Evolutionary conservation across 2,797 vertebrate genomes (phyloP), one percentile per base, ranked within the genome.

Genomic region (Fistularia commersonii): DNA sequence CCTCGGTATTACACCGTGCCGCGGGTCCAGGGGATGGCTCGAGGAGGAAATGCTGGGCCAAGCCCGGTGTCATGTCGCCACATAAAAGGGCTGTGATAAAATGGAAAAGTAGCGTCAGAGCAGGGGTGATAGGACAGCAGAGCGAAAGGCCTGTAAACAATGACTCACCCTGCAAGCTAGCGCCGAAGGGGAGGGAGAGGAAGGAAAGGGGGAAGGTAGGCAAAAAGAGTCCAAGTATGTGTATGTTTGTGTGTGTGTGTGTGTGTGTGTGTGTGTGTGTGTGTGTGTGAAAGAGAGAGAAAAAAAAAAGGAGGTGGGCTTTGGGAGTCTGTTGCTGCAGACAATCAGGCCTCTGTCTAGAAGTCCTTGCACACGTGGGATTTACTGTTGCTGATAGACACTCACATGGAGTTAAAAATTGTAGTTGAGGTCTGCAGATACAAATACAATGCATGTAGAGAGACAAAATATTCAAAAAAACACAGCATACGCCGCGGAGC

Each of bases 331-430:
- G 49, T 52, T 79, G 74, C 82, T 77, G 86, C 87, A 91, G 88
- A 94, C 89, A 90, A 83, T 90, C 76, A 55, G 85, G 85, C 89
- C 90, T 93, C 91, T 94, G 92, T 95, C 92, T 92, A 92, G 85
- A 90, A 85, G 87, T 92, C 91, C 87, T 51, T 3, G 50, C 64
- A 66, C 64, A 69, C 64, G 3, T 12, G 36, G 44, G 58, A 64
- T 78, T 70, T 72, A 54, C 13, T 46, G 42, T 23, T 35, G 45
- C 55, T 65, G 46, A 57, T 57, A 61, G 55, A 74, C 48, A 51
- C 41, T 52, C 50, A 45, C 46, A 51, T n/a, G 43, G 41, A 14
- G 14, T 59, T 31, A 32, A 54, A 45, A 64, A 54, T 68, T 54
- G 65, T 32, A 41, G 42, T 9, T 43, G 49, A 51, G 59, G 54